Evolutionary conservation across 2,888 invertebrate species (phyloP), one percentile per base, ranked within the genome.

Genomic region (Sphaerolaimus hirsutus): DNA sequence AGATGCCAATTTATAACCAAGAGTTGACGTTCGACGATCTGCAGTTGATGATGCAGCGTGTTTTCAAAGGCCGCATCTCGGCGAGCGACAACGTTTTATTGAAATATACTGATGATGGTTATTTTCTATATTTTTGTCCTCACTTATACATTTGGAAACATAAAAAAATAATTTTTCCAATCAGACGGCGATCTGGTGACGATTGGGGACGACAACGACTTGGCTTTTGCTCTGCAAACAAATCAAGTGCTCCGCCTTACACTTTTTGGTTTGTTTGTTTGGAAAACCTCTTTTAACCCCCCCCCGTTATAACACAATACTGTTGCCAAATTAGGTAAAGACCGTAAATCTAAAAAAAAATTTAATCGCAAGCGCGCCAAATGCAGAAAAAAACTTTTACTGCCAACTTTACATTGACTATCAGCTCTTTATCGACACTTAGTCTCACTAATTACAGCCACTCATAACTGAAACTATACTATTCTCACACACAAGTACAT

Each of bases 51-150:
- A 76, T 77, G 76, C 75, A 77, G 60, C 63, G 76, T 53, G 74
- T 77, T 5, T 77, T 76, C 61, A 62, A 73, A 46, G 75, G 75
- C 17, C 73, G 74, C 60, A 61, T 77, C 29, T 68, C 66, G 43
- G 69, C 72, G 43, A 72, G 68, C 52, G 76, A 77, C 67, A 76
- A 77, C 55, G 72, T 77, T 48, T 70, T 71, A 12, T 71, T 77
- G 44, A 77, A 77, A 62, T 77, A 77, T 61, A 74, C 74, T 65
- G 77, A 77, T 65, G 76, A 76, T 70, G 76, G 75, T 46, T 10
- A 17, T 17, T 19, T 7, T 42, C 7, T 19, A 14, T 19, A 25
- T 10, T 5, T 22, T 26, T 42, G 10, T 44, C 14, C 10, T 37
- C 17, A 41, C 21, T 44, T 26, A 23, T 48, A 10, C 44, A 42